Conservation (phyloP, 2,888 invertebrate genomes). For the Tromatobia lineatoria region DNA sequence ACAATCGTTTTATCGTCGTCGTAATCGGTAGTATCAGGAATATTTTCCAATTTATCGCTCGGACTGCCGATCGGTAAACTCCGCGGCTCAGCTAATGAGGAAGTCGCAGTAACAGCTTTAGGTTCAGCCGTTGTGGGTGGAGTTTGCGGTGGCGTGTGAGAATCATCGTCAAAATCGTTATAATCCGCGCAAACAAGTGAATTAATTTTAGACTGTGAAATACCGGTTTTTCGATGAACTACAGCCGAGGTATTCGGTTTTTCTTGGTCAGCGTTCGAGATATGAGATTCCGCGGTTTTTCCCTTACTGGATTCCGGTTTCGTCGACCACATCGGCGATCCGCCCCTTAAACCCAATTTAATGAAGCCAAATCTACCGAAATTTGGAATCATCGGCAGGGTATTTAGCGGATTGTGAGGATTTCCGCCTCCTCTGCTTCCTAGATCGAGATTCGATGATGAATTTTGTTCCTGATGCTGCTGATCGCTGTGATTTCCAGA, state of each 20-base stretch:
- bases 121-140: constrained; percentile 82
- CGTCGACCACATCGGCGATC: constrained; percentile 89
- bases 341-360: constrained; percentile 89
- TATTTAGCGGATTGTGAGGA: constrained; percentile 87
- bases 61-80: constrained; percentile 81
- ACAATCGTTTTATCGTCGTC: constrained; percentile 88
- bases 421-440: constrained; percentile 86
- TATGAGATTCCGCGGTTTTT: constrained; percentile 82
- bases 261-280: constrained; percentile 82
- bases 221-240: constrained; percentile 82
- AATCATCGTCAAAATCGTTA: constrained; percentile 88
- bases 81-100: constrained; percentile 69
- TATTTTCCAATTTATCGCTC: constrained; percentile 85
- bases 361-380: constrained; percentile 88
- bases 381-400: constrained; percentile 88
- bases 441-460: constrained; percentile 76
- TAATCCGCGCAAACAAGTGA: constrained; percentile 88
- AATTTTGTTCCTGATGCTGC: constrained; percentile 71
- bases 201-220: constrained; percentile 85
- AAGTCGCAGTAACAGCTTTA: constrained; percentile 70
- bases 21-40: constrained; percentile 87
- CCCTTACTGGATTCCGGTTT: constrained; percentile 85
- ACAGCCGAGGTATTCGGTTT: constrained; percentile 85
- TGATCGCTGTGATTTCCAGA: constrained; percentile 58
- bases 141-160: constrained; percentile 87